Evolutionary conservation across 2,797 vertebrate genomes (phyloP).

Genomic region (Iguana delicatissima): DNA sequence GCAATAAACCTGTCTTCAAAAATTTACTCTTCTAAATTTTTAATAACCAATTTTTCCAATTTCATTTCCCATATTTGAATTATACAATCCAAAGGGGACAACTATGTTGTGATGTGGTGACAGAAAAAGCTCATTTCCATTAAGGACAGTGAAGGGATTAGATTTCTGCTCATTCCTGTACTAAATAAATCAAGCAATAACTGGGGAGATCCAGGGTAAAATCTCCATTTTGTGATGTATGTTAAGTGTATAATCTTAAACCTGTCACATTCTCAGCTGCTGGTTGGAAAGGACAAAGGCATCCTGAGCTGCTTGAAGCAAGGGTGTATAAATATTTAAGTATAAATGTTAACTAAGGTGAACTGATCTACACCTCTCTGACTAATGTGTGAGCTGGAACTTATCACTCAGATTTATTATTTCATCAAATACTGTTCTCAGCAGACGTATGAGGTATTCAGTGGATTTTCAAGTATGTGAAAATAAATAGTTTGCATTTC

Average conservation of each 20-base stretch:
- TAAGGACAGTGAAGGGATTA: background rate
- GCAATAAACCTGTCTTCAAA: too few species aligned
- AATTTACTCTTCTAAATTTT: too few species aligned
- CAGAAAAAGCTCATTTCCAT: background rate
- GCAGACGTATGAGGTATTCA: background rate
- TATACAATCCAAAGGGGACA: too few species aligned
- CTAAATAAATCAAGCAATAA: background rate
- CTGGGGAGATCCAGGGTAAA: background rate
- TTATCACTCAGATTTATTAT: background rate
- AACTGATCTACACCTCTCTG: too few species aligned
- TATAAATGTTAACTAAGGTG: too few species aligned
- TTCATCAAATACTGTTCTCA: background rate
- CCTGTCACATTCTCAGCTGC: background rate
- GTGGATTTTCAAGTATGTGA: background rate
- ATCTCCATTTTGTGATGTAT: background rate
- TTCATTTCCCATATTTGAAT: too few species aligned
- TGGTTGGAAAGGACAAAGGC: background rate
- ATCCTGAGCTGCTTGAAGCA: too few species aligned
- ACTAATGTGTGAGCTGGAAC: background rate
- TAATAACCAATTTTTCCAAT: too few species aligned
- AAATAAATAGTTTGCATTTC: background rate
- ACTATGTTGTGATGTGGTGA: background rate
- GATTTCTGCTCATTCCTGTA: background rate
- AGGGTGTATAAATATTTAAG: too few species aligned
- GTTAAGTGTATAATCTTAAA: background rate